Conservation (phyloP, 2,113 vertebrate genomes). For the Dermatemys mawii region DNA sequence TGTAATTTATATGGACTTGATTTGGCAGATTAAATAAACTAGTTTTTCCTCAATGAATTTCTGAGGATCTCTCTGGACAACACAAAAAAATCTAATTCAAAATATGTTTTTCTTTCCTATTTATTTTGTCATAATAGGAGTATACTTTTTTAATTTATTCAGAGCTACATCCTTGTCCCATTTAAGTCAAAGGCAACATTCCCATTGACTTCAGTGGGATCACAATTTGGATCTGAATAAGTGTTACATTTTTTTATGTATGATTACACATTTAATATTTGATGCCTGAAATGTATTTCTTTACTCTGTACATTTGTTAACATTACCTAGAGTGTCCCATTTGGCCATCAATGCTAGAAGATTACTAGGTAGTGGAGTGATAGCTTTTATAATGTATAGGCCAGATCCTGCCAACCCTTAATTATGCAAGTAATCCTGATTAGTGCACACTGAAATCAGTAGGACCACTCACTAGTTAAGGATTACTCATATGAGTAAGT, state of each 20-base stretch:
- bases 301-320: not conserved
- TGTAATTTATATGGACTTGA: not conserved
- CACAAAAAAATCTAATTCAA: not conserved
- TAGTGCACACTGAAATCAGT: not conserved
- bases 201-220: not conserved
- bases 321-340: not conserved
- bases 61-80: not conserved
- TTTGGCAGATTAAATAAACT: not conserved
- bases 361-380: not conserved
- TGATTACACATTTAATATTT: not conserved
- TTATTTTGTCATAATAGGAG: not conserved
- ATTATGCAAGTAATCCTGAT: fast-evolving
- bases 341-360: not conserved
- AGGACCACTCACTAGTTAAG: not conserved
- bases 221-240: not conserved
- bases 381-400: not conserved
- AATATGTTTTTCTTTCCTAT: not conserved
- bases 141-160: not conserved
- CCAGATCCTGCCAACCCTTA: not conserved
- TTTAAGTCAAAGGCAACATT: not conserved
- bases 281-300: not conserved
- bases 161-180: not conserved
- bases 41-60: not conserved
- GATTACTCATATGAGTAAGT: not conserved
- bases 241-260: not conserved